Percentiles rank a stretch among this genome's conserved stretches.
Evolutionary conservation across 1,140 invertebrate genomes (phyloP).

Genomic region (Chionoecetes opilio): DNA sequence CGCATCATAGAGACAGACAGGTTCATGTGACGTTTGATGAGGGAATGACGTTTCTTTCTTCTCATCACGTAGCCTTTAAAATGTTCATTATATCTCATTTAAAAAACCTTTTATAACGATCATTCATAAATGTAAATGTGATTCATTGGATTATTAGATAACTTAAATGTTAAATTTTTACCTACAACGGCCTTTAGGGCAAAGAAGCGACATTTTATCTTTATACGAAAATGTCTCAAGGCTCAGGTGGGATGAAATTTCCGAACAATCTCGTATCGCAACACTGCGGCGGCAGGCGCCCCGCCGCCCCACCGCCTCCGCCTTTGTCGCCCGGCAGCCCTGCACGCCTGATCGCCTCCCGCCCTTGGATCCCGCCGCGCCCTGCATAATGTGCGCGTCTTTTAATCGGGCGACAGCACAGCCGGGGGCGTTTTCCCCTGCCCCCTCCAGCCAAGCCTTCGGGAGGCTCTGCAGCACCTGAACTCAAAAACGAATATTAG

Average conservation of each 20-base stretch:
- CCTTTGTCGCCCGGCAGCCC: constrained; percentile 1
- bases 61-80: too few species aligned
- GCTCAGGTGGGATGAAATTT: background rate
- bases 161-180: background rate
- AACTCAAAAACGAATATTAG: constrained; percentile 65
- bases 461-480: too few species aligned
- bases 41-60: too few species aligned
- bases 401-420: constrained; percentile 30
- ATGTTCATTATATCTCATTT: too few species aligned
- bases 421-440: background rate
- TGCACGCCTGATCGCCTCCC: background rate
- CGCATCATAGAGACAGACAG: too few species aligned
- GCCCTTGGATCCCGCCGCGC: background rate
- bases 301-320: background rate
- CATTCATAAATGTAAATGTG: background rate
- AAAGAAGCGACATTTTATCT: background rate
- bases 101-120: background rate
- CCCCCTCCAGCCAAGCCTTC: background rate
- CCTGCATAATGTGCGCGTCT: constrained; percentile 40
- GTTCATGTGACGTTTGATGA: too few species aligned
- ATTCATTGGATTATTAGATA: background rate
- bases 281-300: background rate
- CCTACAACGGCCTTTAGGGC: background rate
- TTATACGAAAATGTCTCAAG: background rate
- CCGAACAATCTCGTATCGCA: constrained; percentile 7